Percentiles rank a stretch among this genome's conserved stretches.
Conservation (phyloP, 2,888 invertebrate genomes). For the Andrena flavipes region DNA sequence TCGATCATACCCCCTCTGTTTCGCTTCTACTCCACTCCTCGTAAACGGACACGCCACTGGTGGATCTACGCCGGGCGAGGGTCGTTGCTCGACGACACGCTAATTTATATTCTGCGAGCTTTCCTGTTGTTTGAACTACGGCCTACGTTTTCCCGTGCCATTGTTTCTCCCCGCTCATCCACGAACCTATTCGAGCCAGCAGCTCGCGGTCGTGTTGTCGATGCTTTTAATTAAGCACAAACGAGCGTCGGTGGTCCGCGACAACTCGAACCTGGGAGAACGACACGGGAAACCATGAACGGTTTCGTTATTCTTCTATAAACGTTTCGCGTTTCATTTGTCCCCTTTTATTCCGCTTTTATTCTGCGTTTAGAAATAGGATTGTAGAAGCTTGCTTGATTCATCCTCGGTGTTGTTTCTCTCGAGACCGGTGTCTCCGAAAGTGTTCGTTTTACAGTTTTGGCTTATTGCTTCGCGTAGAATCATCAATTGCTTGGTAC, state of each 20-base stretch:
- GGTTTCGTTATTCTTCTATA: neutral
- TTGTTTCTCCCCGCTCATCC: neutral
- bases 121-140: constrained; percentile 8
- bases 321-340: neutral
- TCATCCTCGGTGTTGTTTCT: too few relatives aligned
- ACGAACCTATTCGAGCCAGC: constrained; percentile 2
- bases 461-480: neutral
- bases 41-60: neutral
- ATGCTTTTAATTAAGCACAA: constrained; percentile 22
- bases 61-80: constrained; percentile 20
- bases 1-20: neutral
- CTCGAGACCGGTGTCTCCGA: too few relatives aligned
- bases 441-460: too few relatives aligned
- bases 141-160: neutral
- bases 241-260: neutral
- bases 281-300: neutral
- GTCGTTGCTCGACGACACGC: neutral
- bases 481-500: neutral
- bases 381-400: too few relatives aligned
- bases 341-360: neutral
- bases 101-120: constrained; percentile 43
- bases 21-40: neutral
- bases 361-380: too few relatives aligned
- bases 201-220: neutral
- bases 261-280: neutral